Conservation (phyloP, 64 coral and sea anemone species). For the Acropora yongei region DNA sequence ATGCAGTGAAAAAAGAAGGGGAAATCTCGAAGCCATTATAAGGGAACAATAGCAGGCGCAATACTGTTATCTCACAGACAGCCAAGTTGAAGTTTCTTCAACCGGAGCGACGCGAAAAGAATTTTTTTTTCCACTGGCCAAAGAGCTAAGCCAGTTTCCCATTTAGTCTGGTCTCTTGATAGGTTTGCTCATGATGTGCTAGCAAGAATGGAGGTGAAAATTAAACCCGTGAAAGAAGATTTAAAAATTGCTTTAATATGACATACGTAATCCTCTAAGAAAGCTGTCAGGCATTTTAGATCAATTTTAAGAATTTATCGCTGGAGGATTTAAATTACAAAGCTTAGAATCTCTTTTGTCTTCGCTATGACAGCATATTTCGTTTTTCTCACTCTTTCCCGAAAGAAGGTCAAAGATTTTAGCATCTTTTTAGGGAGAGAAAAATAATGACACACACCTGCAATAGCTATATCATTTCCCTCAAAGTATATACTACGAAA, state of each 20-base stretch:
- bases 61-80: background rate
- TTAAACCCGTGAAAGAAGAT: background rate
- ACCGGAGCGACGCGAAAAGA: background rate
- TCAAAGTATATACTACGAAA: too few relatives aligned
- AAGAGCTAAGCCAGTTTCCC: background rate
- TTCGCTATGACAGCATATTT: background rate
- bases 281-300: slow-evolving; percentile 37
- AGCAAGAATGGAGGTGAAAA: background rate
- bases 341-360: background rate
- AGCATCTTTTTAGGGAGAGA: background rate
- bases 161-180: background rate
- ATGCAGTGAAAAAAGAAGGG: background rate
- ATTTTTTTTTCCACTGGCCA: background rate
- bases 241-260: slow-evolving; percentile 1
- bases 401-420: background rate
- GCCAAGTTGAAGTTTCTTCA: background rate
- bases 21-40: background rate
- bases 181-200: slow-evolving; percentile 22
- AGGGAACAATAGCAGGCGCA: background rate
- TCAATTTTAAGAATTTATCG: background rate
- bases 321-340: slow-evolving; percentile 17
- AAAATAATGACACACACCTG: background rate
- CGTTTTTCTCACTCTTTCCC: background rate
- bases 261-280: slow-evolving; percentile 20
- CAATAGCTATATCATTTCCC: too few relatives aligned